Conservation (phyloP, 2,113 vertebrate genomes). For the Pterocles orientalis region DNA sequence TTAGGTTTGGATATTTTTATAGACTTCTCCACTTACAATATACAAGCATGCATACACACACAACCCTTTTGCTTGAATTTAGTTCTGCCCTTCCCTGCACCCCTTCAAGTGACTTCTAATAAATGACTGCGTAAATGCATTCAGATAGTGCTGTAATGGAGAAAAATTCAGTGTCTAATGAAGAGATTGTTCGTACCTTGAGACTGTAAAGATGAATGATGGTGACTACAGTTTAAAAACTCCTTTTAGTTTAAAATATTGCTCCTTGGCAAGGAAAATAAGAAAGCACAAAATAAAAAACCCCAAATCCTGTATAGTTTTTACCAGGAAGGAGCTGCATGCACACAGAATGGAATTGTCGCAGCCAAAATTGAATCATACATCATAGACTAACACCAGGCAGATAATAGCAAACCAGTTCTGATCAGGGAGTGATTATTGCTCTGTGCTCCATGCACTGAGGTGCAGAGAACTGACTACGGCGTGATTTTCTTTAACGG, state of each 20-base stretch:
- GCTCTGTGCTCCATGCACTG: conserved; percentile 16
- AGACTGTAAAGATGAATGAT: conserved; percentile 63
- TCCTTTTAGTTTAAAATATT: conserved; percentile 70
- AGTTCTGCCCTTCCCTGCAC: background rate
- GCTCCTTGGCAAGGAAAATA: background rate
- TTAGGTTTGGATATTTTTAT: conserved; percentile 31
- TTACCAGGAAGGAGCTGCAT: conserved; percentile 12
- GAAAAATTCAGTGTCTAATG: conserved; percentile 62
- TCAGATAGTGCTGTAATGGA: conserved; percentile 55
- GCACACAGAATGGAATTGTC: conserved; percentile 43
- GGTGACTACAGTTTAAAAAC: conserved; percentile 54
- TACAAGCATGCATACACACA: background rate
- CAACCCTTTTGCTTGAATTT: conserved; percentile 6
- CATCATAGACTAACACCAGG: conserved; percentile 60
- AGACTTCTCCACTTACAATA: background rate
- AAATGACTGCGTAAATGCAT: conserved; percentile 49
- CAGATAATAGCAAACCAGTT: conserved; percentile 67
- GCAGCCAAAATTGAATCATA: conserved; percentile 71
- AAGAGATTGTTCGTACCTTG: conserved; percentile 28
- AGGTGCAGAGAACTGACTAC: background rate
- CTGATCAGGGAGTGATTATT: conserved; percentile 69
- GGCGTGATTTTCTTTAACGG: conserved; percentile 18
- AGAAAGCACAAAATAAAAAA: background rate
- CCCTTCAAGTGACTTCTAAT: conserved; percentile 35
- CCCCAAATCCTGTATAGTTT: background rate